Conservation (phyloP, 1,140 invertebrate genomes). For the Euura lappo region DNA sequence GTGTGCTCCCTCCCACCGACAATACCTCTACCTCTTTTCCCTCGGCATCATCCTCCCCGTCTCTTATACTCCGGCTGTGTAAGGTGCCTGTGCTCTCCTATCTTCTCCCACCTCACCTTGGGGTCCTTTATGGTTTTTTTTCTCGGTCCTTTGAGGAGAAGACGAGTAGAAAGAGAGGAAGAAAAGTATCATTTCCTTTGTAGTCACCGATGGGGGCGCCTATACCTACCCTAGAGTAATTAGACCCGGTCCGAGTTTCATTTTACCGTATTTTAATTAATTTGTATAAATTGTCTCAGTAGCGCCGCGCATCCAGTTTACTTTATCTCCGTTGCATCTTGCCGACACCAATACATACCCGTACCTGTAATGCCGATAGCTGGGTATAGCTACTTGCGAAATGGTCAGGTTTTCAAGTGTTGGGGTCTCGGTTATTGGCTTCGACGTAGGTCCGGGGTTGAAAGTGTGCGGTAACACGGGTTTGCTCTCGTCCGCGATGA, state of each 20-base stretch:
- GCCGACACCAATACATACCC: not conserved
- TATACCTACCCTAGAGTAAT: conserved; percentile 32
- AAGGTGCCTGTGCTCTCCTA: conserved; percentile 28
- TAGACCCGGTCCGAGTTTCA: conserved; percentile 36
- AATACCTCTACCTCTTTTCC: not conserved
- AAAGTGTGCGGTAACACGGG: not conserved
- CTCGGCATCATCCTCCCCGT: conserved; percentile 36
- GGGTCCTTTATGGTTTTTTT: not conserved
- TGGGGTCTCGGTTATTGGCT: not conserved
- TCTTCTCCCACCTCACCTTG: conserved; percentile 21
- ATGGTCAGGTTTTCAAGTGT: no score
- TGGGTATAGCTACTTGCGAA: no score
- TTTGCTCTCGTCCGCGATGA: conserved; percentile 26
- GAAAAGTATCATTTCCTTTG: conserved; percentile 15
- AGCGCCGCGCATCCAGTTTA: conserved; percentile 8
- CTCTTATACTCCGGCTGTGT: conserved; percentile 19
- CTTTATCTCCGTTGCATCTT: conserved; percentile 11
- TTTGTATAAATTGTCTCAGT: conserved; percentile 38
- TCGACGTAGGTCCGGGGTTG: not conserved
- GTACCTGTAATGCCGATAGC: not conserved
- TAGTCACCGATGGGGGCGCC: conserved; percentile 28
- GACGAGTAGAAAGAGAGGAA: no score
- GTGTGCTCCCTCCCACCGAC: conserved; percentile 17
- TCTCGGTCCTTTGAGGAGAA: conserved; percentile 8
- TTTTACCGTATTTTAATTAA: conserved; percentile 47